Evolutionary conservation across 2,797 vertebrate genomes (phyloP).

Genomic region (Buceros bicornis): DNA sequence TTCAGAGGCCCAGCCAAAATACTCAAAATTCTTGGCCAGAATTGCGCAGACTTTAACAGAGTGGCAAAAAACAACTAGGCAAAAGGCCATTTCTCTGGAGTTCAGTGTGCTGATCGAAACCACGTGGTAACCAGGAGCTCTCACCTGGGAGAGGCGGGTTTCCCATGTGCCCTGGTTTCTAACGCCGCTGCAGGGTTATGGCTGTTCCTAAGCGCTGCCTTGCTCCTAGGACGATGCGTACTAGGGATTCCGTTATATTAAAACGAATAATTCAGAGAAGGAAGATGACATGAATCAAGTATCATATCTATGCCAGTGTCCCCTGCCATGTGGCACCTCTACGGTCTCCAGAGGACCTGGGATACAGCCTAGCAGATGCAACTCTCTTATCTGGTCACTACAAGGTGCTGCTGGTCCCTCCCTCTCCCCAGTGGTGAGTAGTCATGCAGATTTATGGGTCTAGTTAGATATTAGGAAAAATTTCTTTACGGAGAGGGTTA

Average conservation of each 20-base stretch:
- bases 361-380: background rate
- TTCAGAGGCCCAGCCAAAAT: background rate
- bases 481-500: no score
- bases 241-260: no score
- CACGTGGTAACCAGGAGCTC: background rate
- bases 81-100: background rate
- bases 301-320: fast-evolving
- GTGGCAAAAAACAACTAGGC: background rate
- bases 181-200: background rate
- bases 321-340: background rate
- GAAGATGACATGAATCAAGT: fast-evolving
- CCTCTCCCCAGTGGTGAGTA: background rate
- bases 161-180: background rate
- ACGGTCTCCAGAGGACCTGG: background rate
- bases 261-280: background rate
- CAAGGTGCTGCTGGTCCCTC: background rate
- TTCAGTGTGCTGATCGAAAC: background rate
- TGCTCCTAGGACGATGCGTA: background rate
- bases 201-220: background rate
- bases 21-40: background rate
- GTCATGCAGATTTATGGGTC: background rate
- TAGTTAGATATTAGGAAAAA: no score
- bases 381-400: background rate
- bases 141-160: background rate
- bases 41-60: background rate